These are phyloP conservation scores for Teleogryllus occipitalis DNA, from an alignment of 1,140 invertebrate genomes.

Conservation along the genomic window DNA sequence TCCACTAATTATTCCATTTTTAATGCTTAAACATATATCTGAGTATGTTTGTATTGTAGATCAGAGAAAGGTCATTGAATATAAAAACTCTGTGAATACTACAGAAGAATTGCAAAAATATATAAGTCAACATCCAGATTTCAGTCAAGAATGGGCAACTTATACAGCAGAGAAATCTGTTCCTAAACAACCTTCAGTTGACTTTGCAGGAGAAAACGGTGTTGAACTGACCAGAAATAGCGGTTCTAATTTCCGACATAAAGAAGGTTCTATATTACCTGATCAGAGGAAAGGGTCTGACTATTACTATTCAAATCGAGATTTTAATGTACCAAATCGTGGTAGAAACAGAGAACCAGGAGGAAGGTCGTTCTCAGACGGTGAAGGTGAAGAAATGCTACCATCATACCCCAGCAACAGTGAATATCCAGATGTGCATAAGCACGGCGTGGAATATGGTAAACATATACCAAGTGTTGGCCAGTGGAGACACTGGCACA, in stretches of 20 bases:
- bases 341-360: not conserved
- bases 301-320: not conserved
- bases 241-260: constrained; percentile 12
- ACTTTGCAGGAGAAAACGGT: not conserved
- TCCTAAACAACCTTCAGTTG: not conserved
- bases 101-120: constrained; percentile 9
- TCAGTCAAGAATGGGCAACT: not conserved
- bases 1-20: not conserved
- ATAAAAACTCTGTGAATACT: constrained; percentile 12
- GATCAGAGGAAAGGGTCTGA: not conserved
- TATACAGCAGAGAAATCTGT: not conserved
- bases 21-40: not conserved
- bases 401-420: not conserved
- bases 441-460: constrained; percentile 1
- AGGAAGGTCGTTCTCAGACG: not conserved
- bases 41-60: not conserved
- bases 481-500: not conserved
- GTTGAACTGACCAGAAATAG: not conserved
- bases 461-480: not conserved
- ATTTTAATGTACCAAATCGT: not conserved
- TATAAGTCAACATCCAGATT: constrained; percentile 11
- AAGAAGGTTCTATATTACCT: constrained; percentile 10
- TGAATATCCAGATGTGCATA: constrained; percentile 10
- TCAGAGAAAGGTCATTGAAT: not conserved
- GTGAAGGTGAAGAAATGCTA: constrained; percentile 11